Evolutionary conservation across 2,113 vertebrate genomes (phyloP).

Genomic region (Leptocoma aspasia): DNA sequence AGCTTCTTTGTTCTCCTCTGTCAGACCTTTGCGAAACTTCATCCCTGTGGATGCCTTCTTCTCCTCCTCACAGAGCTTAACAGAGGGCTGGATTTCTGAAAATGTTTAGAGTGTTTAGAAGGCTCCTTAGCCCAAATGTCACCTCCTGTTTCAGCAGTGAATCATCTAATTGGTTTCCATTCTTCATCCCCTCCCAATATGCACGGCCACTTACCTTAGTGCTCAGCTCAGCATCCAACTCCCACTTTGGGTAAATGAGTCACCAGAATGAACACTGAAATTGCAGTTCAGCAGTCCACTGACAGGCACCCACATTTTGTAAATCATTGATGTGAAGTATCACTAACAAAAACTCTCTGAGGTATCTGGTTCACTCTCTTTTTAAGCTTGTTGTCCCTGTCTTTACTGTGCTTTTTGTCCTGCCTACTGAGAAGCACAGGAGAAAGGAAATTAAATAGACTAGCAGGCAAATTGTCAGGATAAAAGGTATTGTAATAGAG

Average conservation of each 20-base stretch:
- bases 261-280: not conserved
- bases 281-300: not conserved
- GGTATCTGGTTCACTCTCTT: not conserved
- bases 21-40: not conserved
- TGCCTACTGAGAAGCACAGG: not conserved
- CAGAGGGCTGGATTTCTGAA: not conserved
- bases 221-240: slow-evolving; percentile 41
- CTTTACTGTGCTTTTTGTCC: not conserved
- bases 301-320: not conserved
- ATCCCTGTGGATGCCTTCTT: not conserved
- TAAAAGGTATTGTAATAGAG: not conserved
- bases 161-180: slow-evolving; percentile 19
- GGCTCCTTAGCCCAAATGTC: slow-evolving; percentile 1
- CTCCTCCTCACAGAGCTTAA: not conserved
- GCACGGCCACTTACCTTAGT: not conserved
- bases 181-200: not conserved
- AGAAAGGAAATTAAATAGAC: not conserved
- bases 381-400: not conserved
- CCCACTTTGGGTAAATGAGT: not conserved
- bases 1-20: not conserved
- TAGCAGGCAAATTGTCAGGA: not conserved
- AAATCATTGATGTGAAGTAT: not conserved
- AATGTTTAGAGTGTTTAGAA: not conserved
- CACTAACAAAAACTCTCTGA: not conserved
- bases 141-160: slow-evolving; percentile 15